Base-by-base conservation (phyloP, 1,140 invertebrate species). In the Diorhabda elongata region DNA sequence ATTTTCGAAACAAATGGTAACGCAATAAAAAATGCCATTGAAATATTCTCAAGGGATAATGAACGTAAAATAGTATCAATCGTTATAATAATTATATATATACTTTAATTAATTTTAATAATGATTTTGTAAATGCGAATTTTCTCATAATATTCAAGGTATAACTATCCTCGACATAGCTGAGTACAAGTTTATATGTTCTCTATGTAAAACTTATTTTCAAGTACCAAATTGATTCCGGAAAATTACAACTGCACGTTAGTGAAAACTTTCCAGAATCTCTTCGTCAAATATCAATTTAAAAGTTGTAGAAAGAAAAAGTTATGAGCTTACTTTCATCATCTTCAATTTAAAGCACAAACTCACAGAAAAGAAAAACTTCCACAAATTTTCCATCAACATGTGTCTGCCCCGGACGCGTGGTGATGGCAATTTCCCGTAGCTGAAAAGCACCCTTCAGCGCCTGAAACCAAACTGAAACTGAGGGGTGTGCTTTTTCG, bases 401-500 rank as follows among this genome's bases (percentile, higher is more conserved):
- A 52, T 52, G 47, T 52, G 47, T 52, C 47, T 52, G 47, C n/a
- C 47, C 47, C 47, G 47, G 47, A 52, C 47, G 47, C 47, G 47
- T 52, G 47, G 47, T 8, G 47, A 52, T 52, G 47, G 47, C 47
- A 52, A 52, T 52, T 52, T 52, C 47, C 47, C 47, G 47, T 2
- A 8, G 47, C 6, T 8, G 47, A 52, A 52, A 52, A 6, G 58
- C 61, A 41, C 65, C 65, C 57, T 58, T 47, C n/a, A 11, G 7
- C 58, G 58, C 8, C 65, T 52, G 26, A 44, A 60, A 44, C 26
- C 44, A 58, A 44, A 67, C 65, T 60, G 65, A 67, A 59, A 60
- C 65, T 45, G 65, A 11, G 57, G 65, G 65, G 58, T 60, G 58
- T 58, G 65, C 58, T 59, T 58, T 67, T 67, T 64, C 45, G 44